Percentiles rank a stretch among this genome's conserved stretches.
These are phyloP conservation scores for Triplophysa bombifrons DNA, from an alignment of 2,797 vertebrate genomes.

Conservation along the genomic window DNA sequence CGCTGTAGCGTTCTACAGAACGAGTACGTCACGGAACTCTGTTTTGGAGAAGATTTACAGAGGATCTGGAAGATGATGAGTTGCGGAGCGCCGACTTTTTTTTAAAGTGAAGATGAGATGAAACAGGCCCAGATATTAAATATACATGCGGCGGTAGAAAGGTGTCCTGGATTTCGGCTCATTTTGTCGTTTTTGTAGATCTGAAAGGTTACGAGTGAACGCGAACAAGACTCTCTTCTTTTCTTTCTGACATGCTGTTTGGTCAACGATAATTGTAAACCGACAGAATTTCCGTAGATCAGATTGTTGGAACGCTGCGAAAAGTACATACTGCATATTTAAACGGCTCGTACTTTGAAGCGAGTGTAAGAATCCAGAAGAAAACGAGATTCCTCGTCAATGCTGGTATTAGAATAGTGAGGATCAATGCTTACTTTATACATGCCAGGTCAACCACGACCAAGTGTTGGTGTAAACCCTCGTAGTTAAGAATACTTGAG, in stretches of 20 bases:
- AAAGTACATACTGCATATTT: constrained; percentile 39
- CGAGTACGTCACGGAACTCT: constrained; percentile 71
- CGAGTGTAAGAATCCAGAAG: constrained; percentile 2
- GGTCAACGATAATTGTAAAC: constrained; percentile 55
- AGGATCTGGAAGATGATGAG: constrained; percentile 53
- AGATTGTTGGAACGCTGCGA: constrained; percentile 21
- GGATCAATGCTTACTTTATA: background rate
- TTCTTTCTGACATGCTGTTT: constrained; percentile 49
- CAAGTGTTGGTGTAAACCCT: background rate
- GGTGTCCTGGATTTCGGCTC: constrained; percentile 66
- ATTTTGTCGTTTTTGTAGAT: constrained; percentile 68
- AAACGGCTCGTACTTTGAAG: constrained; percentile 36
- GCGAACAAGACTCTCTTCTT: constrained; percentile 36
- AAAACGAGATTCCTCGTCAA: background rate
- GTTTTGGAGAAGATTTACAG: constrained; percentile 66
- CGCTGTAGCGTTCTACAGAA: constrained; percentile 75
- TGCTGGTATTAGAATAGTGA: background rate
- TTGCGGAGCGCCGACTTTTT: constrained; percentile 35
- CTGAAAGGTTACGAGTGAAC: constrained; percentile 64
- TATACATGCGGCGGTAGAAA: constrained; percentile 74
- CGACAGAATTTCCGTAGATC: constrained; percentile 30
- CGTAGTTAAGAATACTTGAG: too few species aligned
- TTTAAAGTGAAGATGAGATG: constrained; percentile 70
- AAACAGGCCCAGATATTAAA: constrained; percentile 77
- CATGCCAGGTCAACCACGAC: background rate